Base-by-base conservation (phyloP, 2,888 invertebrate species). In the Trichacis sp. region DNA sequence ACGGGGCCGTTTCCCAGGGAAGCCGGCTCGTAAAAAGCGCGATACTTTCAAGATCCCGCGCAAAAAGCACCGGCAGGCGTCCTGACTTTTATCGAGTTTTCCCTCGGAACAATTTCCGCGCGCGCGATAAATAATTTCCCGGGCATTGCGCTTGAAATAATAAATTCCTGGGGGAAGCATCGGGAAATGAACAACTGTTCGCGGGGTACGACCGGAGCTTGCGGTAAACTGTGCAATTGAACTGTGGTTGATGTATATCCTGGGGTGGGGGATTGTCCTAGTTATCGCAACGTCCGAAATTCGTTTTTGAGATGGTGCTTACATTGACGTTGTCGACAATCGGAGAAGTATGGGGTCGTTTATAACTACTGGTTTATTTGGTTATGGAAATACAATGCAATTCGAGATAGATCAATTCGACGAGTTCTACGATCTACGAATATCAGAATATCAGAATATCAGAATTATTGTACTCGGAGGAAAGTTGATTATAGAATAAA, bases 171-270 rank as follows among this genome's bases (percentile, higher is more conserved):
- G 51, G 61, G 53, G 64, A 66, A 56, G 61, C 51, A 55, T 45
- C n/a, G 43, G 59, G 17, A 64, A 69, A 69, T 72, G 72, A 71
- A 76, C 69, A 73, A 72, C 63, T 61, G 63, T 68, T 50, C 49
- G 33, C 11, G 53, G 56, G 38, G 66, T 68, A 70, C 70, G 71
- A 69, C 68, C 61, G 62, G 42, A 55, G 43, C 58, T 68, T 47
- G 59, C 63, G 67, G 72, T 71, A 68, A 70, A 73, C 68, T 69
- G 72, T 74, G 73, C 76, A 70, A 75, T 75, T 71, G 74, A 74
- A 61, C 66, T 54, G 55, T 18, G 56, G 51, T 72, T 73, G 73
- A 76, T 76, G 66, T 64, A 76, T 71, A 67, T 67, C 58, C 60
- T 33, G 48, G 30, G 63, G 62, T 56, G 54, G 45, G 56, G 45